Evolutionary conservation across 2,113 vertebrate species (phyloP), one percentile per base, ranked within the genome.

Genomic region (Piprites chloris): DNA sequence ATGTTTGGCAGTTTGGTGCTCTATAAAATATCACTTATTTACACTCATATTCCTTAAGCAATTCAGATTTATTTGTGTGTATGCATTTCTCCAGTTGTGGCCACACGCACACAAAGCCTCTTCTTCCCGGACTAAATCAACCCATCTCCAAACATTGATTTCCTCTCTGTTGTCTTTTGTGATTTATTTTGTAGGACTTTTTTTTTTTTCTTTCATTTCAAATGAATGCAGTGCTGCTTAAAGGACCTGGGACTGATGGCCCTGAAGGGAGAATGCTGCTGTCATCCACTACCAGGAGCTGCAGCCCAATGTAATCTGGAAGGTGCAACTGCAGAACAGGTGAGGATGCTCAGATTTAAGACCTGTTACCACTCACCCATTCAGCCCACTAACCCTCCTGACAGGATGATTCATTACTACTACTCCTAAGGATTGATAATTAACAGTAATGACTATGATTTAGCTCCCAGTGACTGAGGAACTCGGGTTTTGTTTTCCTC

Each of bases 21-120:
- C 68, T 61, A 84, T 94, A 90, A 93, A 96, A 95, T 83, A 93
- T 59, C 2, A 88, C 86, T 95, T 95, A 74, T 93, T 88, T 90
- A 80, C 71, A 71, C 50, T 91, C 76, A 86, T 77, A 67, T 79
- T 96, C 90, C 79, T 96, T 94, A 92, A 95, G 77, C 46, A 90
- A 94, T 90, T 95, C 35, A 73, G 50, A 86, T 90, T 83, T 94
- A 89, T 83, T 74, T 72, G 74, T 61, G 67, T 72, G 35, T 33
- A 22, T 32, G 33, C 11, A 52, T 77, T 88, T 91, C 80, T 90
- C 66, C 39, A 30, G 20, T 42, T 75, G 39, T 39, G 14, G 39
- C 33, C 78, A 20, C 27, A 81, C 7, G 35, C 61, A 58, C n/a
- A 58, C 30, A 80, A 63, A 84, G 15, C 8, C 17, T 20, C 35